Evolutionary conservation across 1,140 invertebrate species (phyloP), one percentile per base, ranked within the genome.

Genomic region (Muscidifurax raptorellus): DNA sequence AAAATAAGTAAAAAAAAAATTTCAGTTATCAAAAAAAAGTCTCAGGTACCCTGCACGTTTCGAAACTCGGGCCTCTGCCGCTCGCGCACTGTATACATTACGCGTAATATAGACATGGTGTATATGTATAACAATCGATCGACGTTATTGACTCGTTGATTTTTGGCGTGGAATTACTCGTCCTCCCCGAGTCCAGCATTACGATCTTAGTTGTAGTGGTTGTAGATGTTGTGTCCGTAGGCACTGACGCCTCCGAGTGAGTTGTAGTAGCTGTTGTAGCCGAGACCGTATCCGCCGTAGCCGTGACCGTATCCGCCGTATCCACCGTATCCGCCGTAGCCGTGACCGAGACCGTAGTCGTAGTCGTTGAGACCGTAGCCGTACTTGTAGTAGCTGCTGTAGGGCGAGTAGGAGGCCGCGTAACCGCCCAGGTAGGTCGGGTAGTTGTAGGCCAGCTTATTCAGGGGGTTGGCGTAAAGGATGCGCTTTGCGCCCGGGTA

Each of bases 281-380:
- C 88, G 13, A 87, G 80, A 59, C 90, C 88, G 32, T 89, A 85
- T 9, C 86, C 86, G 67, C 86, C 87, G 66, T 86, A 86, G 36
- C 85, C 85, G 22, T 87, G 80, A 66, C 90, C 88, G 32, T 89
- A 85, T 12, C 87, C 86, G 64, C 52, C 52, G 75, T 90, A 88
- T 44, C 87, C 86, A 12, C 83, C 67, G 36, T 87, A 86, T 18
- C 87, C 79, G 27, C 76, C 83, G 32, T 87, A 87, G 0, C 88
- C 87, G 12, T 87, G 79, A 30, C 90, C 87, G 13, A 87, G 80
- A 67, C 90, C 88, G 32, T 89, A 85, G 13, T 85, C 87, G 66
- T 86, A 86, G 36, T 82, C 85, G n/a, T 86, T 72, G 18, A 22
- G 52, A 4, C 52, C 52, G 52, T 59, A 59, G 18, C 52, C 52